These are phyloP conservation scores for Spinibarbus caldwelli DNA, from an alignment of 2,797 vertebrate species.

Conservation along the genomic window DNA sequence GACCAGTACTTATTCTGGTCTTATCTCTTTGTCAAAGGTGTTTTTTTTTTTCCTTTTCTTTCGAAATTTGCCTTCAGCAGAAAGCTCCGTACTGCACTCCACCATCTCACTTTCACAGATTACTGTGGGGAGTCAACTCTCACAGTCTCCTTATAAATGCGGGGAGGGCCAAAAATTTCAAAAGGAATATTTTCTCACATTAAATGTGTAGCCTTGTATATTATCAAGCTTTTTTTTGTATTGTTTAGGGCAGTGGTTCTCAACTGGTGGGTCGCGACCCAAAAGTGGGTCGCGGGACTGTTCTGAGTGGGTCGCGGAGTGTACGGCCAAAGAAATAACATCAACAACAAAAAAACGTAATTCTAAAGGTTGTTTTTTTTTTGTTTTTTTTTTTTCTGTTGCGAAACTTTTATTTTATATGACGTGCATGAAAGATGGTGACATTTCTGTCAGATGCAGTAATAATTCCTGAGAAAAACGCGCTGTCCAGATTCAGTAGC, in stretches of 20 bases:
- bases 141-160: neutral
- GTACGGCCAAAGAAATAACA: no score
- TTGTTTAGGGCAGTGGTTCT: neutral
- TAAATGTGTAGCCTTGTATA: neutral
- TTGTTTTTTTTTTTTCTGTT: no score
- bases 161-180: neutral
- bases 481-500: no score
- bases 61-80: neutral
- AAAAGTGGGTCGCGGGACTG: no score
- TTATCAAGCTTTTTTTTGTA: neutral
- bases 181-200: neutral
- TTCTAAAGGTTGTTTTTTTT: no score
- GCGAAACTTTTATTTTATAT: no score
- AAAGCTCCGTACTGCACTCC: neutral
- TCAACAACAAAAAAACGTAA: no score
- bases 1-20: neutral
- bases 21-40: neutral
- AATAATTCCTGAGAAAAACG: no score
- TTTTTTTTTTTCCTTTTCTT: neutral
- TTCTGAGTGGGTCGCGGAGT: no score
- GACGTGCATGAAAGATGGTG: no score
- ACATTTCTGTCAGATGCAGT: no score
- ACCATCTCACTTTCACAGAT: neutral
- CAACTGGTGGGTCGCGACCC: no score
- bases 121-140: neutral